phyloP scores from a whole-genome alignment of 1,140 invertebrate genomes.

The Amphibalanus amphitrite region DNA sequence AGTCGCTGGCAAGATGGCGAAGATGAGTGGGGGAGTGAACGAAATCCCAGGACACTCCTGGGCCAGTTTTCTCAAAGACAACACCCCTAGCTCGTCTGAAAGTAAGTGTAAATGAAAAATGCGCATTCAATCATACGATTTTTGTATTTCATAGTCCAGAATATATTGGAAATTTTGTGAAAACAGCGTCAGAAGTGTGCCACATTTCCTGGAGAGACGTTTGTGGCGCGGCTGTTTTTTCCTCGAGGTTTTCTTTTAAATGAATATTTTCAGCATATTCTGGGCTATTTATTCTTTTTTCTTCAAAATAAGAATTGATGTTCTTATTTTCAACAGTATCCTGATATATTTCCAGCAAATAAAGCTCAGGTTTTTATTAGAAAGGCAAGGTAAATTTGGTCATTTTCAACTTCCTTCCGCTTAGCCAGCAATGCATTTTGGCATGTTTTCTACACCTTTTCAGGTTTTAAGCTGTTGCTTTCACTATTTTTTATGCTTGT shows the following conservation, averaged over 20 bases:
- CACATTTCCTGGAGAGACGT: not conserved
- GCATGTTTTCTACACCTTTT: too few relatives aligned
- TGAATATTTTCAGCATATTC: not conserved
- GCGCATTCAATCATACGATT: not conserved
- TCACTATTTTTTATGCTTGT: too few relatives aligned
- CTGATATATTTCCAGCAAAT: too few relatives aligned
- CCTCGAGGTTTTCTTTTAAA: not conserved
- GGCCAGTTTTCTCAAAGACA: not conserved
- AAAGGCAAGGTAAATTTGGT: too few relatives aligned
- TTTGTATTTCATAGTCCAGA: not conserved
- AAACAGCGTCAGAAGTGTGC: not conserved
- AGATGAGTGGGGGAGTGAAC: not conserved
- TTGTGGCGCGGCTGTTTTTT: not conserved
- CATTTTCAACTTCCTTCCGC: too few relatives aligned
- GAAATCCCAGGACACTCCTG: not conserved
- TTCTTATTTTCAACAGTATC: too few relatives aligned
- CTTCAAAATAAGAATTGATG: too few relatives aligned
- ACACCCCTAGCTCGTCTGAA: not conserved
- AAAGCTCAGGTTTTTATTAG: too few relatives aligned
- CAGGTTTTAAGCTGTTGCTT: not conserved
- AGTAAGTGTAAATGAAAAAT: not conserved
- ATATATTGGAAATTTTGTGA: not conserved
- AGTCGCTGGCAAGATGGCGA: conserved; percentile 1
- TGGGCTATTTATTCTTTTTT: not conserved
- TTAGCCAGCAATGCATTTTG: too few relatives aligned